Percentiles rank a stretch among this genome's conserved stretches.
Conservation (phyloP, 2,888 invertebrate genomes). For the Gisinianus flammeolus region DNA sequence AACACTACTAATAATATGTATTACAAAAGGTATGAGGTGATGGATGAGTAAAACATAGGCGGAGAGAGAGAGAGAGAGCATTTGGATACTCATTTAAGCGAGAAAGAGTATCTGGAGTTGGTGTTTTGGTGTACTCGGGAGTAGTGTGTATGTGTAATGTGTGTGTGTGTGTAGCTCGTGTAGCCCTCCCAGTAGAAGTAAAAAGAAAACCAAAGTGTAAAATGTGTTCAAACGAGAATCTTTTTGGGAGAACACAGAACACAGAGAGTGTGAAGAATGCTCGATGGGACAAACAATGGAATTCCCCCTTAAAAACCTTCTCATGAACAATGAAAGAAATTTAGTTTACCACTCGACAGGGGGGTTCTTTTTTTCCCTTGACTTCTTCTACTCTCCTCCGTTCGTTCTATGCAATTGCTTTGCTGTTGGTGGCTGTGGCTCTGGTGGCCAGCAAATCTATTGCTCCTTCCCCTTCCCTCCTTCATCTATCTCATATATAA, state of each 20-base stretch:
- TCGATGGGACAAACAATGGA: constrained; percentile 12
- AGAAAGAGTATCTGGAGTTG: not conserved
- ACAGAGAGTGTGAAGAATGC: constrained; percentile 11
- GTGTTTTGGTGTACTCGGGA: not conserved
- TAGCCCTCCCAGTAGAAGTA: constrained; percentile 1
- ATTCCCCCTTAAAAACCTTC: constrained; percentile 10
- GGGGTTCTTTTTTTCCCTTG: constrained; percentile 1
- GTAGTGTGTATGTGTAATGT: not conserved
- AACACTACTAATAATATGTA: no score
- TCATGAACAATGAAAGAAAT: constrained; percentile 10
- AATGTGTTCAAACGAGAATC: constrained; percentile 12
- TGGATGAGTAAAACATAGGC: not conserved
- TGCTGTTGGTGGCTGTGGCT: no score
- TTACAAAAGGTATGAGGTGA: not conserved
- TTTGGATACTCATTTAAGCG: not conserved
- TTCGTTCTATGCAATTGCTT: not conserved
- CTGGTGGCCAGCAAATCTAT: not conserved
- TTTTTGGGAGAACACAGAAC: not conserved
- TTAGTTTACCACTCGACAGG: constrained; percentile 16
- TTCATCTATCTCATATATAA: not conserved
- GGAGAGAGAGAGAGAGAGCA: not conserved
- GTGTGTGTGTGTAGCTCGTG: not conserved
- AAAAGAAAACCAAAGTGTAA: not conserved
- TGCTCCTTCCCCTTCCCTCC: not conserved
- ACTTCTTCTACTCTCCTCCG: not conserved